phyloP scores from a whole-genome alignment of 2,113 vertebrate genomes.

The Galemys pyrenaicus region DNA sequence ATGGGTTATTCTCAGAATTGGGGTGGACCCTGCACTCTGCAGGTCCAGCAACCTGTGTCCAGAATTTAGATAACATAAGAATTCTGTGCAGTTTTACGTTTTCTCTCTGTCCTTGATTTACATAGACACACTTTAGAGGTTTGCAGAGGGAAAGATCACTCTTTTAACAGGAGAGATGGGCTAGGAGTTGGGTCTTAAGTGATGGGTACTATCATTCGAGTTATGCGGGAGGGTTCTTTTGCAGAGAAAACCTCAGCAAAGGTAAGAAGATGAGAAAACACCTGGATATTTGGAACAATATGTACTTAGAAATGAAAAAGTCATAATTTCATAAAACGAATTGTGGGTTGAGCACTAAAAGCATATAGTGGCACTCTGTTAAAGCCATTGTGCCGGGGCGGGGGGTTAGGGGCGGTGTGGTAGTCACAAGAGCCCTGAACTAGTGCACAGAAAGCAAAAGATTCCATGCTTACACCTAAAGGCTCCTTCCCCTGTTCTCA shows the following conservation, averaged over 20 bases:
- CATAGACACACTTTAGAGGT: not conserved
- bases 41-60: not conserved
- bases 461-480: not conserved
- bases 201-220: not conserved
- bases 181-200: not conserved
- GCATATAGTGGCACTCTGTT: not conserved
- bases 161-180: not conserved
- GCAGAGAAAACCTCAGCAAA: not conserved
- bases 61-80: not conserved
- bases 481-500: not conserved
- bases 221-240: not conserved
- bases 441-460: not conserved
- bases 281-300: not conserved
- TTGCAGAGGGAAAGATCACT: not conserved
- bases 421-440: not conserved
- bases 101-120: not conserved
- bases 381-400: not conserved
- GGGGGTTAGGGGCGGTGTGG: no score
- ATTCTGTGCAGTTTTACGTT: not conserved
- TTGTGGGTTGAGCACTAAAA: not conserved
- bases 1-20: not conserved
- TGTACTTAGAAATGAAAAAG: conserved; percentile 4
- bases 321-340: not conserved
- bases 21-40: not conserved
- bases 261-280: not conserved